These are phyloP conservation scores for Protosalanx chinensis DNA, from an alignment of 2,797 vertebrate genomes.

Conservation along the genomic window DNA sequence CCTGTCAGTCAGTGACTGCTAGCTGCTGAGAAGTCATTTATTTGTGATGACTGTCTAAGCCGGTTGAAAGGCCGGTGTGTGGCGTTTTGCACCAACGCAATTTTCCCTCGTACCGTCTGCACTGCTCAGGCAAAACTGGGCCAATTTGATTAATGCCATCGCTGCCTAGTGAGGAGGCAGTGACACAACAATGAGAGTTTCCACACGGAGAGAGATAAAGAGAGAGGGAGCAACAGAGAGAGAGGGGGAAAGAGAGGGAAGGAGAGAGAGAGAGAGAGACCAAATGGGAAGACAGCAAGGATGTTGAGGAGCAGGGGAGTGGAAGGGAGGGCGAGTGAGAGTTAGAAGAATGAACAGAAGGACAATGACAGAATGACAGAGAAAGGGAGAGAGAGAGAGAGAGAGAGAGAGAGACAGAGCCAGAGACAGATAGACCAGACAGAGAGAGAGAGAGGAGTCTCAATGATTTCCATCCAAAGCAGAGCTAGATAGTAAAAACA, in stretches of 20 bases:
- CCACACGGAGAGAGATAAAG: slow-evolving; percentile 11
- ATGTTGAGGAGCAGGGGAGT: not conserved
- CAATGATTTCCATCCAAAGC: not conserved
- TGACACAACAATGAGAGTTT: slow-evolving; percentile 37
- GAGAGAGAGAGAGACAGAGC: not conserved
- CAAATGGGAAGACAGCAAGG: not conserved
- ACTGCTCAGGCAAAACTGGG: slow-evolving; percentile 47
- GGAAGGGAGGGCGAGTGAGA: not conserved
- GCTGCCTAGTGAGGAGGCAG: slow-evolving; percentile 31
- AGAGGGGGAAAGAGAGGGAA: slow-evolving; percentile 4
- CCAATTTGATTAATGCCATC: slow-evolving; percentile 66
- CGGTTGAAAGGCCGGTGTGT: slow-evolving; percentile 25
- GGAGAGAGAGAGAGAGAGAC: not conserved
- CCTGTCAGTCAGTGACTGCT: slow-evolving; percentile 14
- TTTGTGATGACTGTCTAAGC: slow-evolving; percentile 32
- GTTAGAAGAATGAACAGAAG: too few relatives aligned
- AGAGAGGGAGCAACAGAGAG: not conserved
- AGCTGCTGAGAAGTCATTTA: slow-evolving; percentile 44
- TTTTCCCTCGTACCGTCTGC: slow-evolving; percentile 30
- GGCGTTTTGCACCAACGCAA: slow-evolving; percentile 32
- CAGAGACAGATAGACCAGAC: not conserved
- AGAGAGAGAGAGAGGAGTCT: not conserved
- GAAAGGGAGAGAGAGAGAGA: not conserved
- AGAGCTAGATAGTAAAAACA: not conserved
- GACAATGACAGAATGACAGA: slow-evolving; percentile 2